phyloP scores from a whole-genome alignment of 2,113 vertebrate species.

The Daboia siamensis region DNA sequence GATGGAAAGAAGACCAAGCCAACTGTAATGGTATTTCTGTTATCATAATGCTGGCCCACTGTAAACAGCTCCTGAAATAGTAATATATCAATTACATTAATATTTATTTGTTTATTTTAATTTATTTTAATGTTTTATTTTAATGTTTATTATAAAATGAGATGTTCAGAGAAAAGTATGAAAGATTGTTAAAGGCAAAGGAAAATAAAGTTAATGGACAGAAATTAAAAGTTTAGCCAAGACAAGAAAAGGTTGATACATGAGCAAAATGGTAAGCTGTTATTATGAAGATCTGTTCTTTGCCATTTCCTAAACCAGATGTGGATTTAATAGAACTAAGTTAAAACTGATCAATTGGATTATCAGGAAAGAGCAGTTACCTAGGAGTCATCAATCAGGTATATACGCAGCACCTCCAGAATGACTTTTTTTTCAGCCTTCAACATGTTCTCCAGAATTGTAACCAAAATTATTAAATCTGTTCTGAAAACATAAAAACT shows the following conservation, averaged over 20 bases:
- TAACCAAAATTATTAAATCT: not conserved
- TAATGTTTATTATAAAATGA: not conserved
- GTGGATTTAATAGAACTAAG: not conserved
- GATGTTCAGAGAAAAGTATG: not conserved
- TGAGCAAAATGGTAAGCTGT: not conserved
- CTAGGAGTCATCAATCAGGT: not conserved
- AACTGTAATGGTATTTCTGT: constrained; percentile 13
- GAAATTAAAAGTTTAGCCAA: not conserved
- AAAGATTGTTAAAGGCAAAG: not conserved
- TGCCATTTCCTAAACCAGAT: not conserved
- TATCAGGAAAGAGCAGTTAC: not conserved
- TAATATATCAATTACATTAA: not conserved
- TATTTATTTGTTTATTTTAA: not conserved
- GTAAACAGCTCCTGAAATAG: not conserved
- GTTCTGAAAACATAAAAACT: not conserved
- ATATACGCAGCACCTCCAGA: not conserved
- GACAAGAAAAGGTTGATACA: not conserved
- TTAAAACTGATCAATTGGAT: not conserved
- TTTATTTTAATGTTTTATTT: too few species aligned
- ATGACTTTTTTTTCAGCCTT: not conserved
- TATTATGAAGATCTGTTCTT: not conserved
- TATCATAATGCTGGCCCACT: not conserved
- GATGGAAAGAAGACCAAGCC: not conserved
- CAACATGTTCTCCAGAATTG: not conserved
- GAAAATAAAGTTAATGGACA: not conserved